Evolutionary conservation across 2,113 vertebrate genomes (phyloP).

Genomic region (Saccopteryx bilineata): DNA sequence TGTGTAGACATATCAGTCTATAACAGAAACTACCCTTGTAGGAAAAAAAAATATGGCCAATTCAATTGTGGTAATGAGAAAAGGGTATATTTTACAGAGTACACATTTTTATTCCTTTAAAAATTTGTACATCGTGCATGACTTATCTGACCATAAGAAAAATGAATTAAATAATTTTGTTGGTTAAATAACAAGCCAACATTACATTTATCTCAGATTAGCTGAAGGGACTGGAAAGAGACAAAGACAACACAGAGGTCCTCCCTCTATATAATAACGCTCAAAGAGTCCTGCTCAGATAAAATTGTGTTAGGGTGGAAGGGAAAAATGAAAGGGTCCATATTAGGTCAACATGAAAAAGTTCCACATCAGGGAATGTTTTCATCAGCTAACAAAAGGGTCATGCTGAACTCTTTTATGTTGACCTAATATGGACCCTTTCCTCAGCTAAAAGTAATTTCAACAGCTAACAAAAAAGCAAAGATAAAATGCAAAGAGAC

Average conservation of each 20-base stretch:
- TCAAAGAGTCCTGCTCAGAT: background rate
- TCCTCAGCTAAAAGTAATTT: background rate
- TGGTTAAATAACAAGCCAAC: background rate
- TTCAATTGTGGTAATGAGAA: background rate
- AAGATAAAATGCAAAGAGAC: background rate
- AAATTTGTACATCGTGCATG: background rate
- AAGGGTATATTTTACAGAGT: background rate
- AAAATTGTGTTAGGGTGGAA: background rate
- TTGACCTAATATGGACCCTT: too few relatives aligned
- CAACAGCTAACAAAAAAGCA: background rate
- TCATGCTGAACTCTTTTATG: too few relatives aligned
- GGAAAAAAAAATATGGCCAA: background rate
- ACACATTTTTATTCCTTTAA: background rate
- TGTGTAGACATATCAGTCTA: background rate
- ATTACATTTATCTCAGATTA: background rate
- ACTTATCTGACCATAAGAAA: background rate
- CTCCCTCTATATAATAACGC: background rate
- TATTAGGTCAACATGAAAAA: background rate
- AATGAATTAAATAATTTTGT: background rate
- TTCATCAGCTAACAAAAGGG: background rate
- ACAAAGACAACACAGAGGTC: background rate
- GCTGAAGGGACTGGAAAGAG: background rate
- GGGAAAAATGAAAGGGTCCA: background rate
- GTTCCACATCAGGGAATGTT: background rate
- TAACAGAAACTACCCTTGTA: background rate